Evolutionary conservation across 2,888 invertebrate genomes (phyloP).

Genomic region (Lasioglossum calceatum): DNA sequence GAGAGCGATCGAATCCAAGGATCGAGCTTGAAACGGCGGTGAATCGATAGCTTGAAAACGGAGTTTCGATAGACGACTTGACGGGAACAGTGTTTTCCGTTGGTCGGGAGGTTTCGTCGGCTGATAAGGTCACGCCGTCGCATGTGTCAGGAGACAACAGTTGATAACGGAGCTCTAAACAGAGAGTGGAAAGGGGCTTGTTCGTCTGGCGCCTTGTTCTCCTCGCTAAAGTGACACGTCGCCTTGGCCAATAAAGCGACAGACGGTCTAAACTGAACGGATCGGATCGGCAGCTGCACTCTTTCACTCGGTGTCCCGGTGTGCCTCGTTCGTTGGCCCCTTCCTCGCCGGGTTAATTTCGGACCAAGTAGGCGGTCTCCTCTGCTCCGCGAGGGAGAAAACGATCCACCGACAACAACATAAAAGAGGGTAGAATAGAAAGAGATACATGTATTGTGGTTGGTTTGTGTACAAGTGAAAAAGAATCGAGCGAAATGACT

Average conservation of each 20-base stretch:
- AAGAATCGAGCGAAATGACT: constrained; percentile 34
- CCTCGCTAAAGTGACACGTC: constrained; percentile 54
- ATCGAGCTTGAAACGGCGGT: neutral
- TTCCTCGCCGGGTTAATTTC: constrained; percentile 31
- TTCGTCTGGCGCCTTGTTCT: constrained; percentile 59
- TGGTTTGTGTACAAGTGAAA: neutral
- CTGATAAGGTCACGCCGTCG: constrained; percentile 41
- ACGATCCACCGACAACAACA: neutral
- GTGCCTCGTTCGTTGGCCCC: constrained; percentile 51
- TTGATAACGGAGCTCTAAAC: neutral
- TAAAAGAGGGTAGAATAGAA: neutral
- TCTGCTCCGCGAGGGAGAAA: neutral
- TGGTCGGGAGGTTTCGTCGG: constrained; percentile 3
- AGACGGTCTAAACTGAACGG: constrained; percentile 43
- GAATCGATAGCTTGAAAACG: neutral
- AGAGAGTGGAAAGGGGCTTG: constrained; percentile 43
- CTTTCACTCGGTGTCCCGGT: constrained; percentile 16
- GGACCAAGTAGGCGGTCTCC: neutral
- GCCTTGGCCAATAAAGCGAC: constrained; percentile 60
- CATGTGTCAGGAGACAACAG: constrained; percentile 29
- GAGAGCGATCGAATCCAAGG: neutral
- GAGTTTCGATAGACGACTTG: neutral
- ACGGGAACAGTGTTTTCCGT: neutral
- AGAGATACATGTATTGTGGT: neutral
- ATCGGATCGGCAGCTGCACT: constrained; percentile 64